These are phyloP conservation scores for Blastomussa wellsi DNA, from an alignment of 92 coral and sea anemone genomes.

Conservation along the genomic window DNA sequence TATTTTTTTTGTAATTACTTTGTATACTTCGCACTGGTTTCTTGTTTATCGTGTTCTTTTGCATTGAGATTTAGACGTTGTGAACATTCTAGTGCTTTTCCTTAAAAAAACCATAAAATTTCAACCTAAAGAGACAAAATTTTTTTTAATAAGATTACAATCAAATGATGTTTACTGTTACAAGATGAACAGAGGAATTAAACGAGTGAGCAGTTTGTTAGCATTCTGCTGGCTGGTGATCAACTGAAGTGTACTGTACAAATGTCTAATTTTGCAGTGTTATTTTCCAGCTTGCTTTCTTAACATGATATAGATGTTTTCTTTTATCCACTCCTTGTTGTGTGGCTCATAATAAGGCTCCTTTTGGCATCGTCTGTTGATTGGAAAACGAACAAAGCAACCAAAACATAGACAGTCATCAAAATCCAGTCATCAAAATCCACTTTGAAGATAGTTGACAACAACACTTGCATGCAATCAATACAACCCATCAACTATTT, in stretches of 20 bases:
- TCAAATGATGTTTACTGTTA: background rate
- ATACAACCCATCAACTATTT: background rate
- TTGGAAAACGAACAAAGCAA: background rate
- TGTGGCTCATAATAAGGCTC: slow-evolving; percentile 83
- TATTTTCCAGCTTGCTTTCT: slow-evolving; percentile 97
- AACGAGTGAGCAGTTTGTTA: background rate
- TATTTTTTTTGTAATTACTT: no score
- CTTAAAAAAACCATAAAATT: no score
- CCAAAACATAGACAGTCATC: slow-evolving; percentile 47
- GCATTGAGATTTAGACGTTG: no score
- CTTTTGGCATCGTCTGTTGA: slow-evolving; percentile 61
- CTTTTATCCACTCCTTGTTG: slow-evolving; percentile 98
- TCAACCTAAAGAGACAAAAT: background rate
- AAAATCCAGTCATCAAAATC: slow-evolving; percentile 68
- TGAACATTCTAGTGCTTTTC: no score
- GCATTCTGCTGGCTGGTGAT: background rate
- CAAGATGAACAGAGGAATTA: background rate
- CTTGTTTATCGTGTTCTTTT: no score
- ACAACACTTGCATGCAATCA: background rate
- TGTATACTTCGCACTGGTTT: no score
- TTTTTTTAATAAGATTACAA: background rate
- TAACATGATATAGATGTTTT: slow-evolving; percentile 91
- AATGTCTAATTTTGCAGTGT: background rate
- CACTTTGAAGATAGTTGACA: background rate
- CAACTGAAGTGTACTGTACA: background rate